These are phyloP conservation scores for Lasiommata megera DNA, from an alignment of 2,888 invertebrate genomes.

Conservation along the genomic window DNA sequence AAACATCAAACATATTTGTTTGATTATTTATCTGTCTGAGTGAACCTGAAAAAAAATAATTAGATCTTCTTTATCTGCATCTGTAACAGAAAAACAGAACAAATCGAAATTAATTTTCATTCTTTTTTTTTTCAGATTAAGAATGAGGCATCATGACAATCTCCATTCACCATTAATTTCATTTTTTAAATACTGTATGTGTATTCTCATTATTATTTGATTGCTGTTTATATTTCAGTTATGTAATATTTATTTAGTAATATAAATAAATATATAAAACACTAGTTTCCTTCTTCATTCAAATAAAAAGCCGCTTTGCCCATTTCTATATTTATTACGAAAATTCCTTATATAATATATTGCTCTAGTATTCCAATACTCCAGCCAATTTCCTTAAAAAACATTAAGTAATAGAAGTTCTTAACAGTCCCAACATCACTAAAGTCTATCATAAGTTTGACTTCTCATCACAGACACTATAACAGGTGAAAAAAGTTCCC, in stretches of 20 bases:
- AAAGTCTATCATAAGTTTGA: constrained; percentile 38
- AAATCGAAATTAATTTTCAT: constrained; percentile 62
- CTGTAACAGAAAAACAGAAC: constrained; percentile 77
- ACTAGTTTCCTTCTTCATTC: constrained; percentile 39
- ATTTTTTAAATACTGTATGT: constrained; percentile 22
- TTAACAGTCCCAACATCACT: constrained; percentile 39
- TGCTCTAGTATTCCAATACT: constrained; percentile 8
- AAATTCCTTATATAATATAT: constrained; percentile 38
- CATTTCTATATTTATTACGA: constrained; percentile 62
- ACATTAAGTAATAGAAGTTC: constrained; percentile 28
- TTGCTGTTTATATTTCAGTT: constrained; percentile 47
- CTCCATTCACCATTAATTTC: constrained; percentile 24
- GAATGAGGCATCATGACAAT: constrained; percentile 39
- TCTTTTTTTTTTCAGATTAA: constrained; percentile 68
- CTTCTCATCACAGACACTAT: constrained; percentile 55
- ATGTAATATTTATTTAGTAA: constrained; percentile 52
- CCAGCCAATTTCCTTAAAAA: constrained; percentile 29
- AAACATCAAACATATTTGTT: constrained; percentile 51
- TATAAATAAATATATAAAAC: constrained; percentile 46
- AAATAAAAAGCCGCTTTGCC: constrained; percentile 65
- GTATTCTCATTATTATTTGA: constrained; percentile 36
- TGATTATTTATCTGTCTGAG: constrained; percentile 52
- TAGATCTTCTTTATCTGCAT: constrained; percentile 70
- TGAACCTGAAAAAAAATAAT: constrained; percentile 63
- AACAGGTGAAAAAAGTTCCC: constrained; percentile 82